Percentiles rank a stretch among this genome's conserved stretches.
Evolutionary conservation across 2,888 invertebrate genomes (phyloP).

Genomic region (Stenolophus ochropezus): DNA sequence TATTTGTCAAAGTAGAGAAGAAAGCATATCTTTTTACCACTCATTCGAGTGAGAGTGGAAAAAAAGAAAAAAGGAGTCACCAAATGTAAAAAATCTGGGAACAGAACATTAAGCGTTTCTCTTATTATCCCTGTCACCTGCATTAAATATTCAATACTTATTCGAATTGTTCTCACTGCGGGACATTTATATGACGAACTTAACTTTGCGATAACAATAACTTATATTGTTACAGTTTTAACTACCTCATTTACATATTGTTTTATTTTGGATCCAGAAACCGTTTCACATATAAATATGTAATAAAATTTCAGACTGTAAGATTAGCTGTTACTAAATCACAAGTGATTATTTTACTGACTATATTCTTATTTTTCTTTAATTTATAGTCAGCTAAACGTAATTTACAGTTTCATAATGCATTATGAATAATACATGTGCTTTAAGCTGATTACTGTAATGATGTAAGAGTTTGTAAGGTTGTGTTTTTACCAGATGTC

Average conservation of each 20-base stretch:
- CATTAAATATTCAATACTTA: background rate
- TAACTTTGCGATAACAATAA: conserved; percentile 36
- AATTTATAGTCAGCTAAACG: no score
- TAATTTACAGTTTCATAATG: no score
- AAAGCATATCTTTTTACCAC: no score
- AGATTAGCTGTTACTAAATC: conserved; percentile 21
- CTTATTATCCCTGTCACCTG: background rate
- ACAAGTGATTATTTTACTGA: conserved; percentile 1
- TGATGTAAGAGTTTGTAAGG: no score
- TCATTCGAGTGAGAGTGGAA: no score
- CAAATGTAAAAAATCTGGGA: no score
- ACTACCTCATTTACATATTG: conserved; percentile 13
- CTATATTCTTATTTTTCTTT: background rate
- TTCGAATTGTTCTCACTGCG: background rate
- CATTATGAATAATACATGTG: no score
- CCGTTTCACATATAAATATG: conserved; percentile 43
- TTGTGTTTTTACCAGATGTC: no score
- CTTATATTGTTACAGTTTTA: conserved; percentile 27
- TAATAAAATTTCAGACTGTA: conserved; percentile 20
- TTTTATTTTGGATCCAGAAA: conserved; percentile 1
- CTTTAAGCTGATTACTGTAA: no score
- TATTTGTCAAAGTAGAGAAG: no score
- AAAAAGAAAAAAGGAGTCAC: no score
- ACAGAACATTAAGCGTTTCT: no score
- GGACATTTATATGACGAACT: background rate